phyloP scores from a whole-genome alignment of 2,797 vertebrate genomes.

The Margarornis squamiger region DNA sequence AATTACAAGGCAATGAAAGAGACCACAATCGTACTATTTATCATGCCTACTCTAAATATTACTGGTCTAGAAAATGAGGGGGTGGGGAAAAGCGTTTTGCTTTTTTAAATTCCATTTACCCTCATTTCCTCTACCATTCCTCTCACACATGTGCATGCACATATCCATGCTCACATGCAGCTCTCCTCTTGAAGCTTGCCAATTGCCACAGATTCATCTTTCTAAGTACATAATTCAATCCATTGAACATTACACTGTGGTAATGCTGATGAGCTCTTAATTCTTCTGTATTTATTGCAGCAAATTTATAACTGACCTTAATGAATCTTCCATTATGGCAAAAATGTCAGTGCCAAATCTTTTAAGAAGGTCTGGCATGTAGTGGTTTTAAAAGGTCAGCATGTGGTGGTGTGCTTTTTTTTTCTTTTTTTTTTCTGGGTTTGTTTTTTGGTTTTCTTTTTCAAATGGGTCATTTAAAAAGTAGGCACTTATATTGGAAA shows the following conservation, averaged over 20 bases:
- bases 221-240: constrained; percentile 71
- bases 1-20: neutral
- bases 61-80: neutral
- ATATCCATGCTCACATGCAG: neutral
- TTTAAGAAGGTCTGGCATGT: constrained; percentile 62
- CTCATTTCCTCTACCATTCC: neutral
- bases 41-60: constrained; percentile 20
- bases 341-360: constrained; percentile 67
- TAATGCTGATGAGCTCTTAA: constrained; percentile 74
- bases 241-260: constrained; percentile 32
- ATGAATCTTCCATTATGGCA: constrained; percentile 70
- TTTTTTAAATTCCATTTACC: neutral
- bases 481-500: constrained; percentile 19
- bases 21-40: neutral
- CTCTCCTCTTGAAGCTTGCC: constrained; percentile 52
- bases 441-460: neutral
- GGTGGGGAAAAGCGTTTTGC: neutral
- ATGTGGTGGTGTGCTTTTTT: too few species aligned
- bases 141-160: neutral
- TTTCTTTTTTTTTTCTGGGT: neutral
- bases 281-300: constrained; percentile 72
- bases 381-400: constrained; percentile 62
- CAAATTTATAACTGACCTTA: constrained; percentile 69
- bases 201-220: constrained; percentile 66
- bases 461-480: constrained; percentile 31